Evolutionary conservation across 2,797 vertebrate species (phyloP).

Genomic region (Cryptoblepharus egeriae): DNA sequence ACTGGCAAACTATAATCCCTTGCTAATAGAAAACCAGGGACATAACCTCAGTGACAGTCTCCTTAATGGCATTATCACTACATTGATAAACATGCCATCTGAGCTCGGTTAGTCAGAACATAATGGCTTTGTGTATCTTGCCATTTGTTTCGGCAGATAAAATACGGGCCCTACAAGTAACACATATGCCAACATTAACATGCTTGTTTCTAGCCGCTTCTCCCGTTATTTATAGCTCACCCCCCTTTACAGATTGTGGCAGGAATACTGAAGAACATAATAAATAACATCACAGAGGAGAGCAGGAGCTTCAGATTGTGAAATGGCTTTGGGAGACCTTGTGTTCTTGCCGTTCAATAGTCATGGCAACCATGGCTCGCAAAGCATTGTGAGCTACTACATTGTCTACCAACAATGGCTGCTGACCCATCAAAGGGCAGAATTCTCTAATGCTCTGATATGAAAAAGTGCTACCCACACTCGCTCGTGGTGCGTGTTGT

Average conservation of each 20-base stretch:
- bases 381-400: background rate
- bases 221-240: slow-evolving; percentile 66
- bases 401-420: slow-evolving; percentile 3
- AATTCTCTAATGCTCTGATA: slow-evolving; percentile 30
- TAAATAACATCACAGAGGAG: slow-evolving; percentile 15
- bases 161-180: slow-evolving; percentile 62
- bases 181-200: slow-evolving; percentile 56
- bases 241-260: slow-evolving; percentile 47
- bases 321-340: slow-evolving; percentile 30
- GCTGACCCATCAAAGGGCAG: background rate
- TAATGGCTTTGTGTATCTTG: slow-evolving; percentile 68
- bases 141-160: slow-evolving; percentile 66
- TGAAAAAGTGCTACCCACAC: background rate
- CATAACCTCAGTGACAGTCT: slow-evolving; percentile 50
- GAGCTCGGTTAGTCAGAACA: slow-evolving; percentile 61
- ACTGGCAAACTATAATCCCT: slow-evolving; percentile 58
- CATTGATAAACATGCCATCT: slow-evolving; percentile 61
- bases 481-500: background rate
- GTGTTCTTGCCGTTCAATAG: slow-evolving; percentile 50
- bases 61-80: slow-evolving; percentile 47
- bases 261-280: slow-evolving; percentile 50
- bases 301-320: slow-evolving; percentile 16
- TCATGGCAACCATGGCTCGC: slow-evolving; percentile 53
- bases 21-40: slow-evolving; percentile 59
- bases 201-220: slow-evolving; percentile 51